Conservation (phyloP, 2,888 invertebrate genomes). For the Pollenia amentaria region DNA sequence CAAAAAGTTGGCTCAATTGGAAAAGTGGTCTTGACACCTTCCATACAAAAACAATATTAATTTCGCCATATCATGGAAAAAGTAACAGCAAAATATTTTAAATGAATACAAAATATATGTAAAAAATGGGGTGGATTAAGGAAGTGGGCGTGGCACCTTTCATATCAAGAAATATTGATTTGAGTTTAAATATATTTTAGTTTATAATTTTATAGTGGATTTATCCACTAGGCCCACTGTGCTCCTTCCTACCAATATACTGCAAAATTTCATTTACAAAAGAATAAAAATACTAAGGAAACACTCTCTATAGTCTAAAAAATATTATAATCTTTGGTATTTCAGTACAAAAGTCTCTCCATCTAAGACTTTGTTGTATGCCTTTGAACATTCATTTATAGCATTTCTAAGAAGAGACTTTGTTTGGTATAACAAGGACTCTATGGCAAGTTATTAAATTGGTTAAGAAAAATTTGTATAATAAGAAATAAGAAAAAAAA, state of each 20-base stretch:
- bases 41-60: too few relatives aligned
- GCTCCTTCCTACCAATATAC: too few relatives aligned
- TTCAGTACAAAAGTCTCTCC: not conserved
- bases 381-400: not conserved
- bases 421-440: constrained; percentile 40
- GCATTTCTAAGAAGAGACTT: not conserved
- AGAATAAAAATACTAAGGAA: not conserved
- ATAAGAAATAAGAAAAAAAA: not conserved
- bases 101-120: too few relatives aligned
- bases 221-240: not conserved
- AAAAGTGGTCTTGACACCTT: too few relatives aligned
- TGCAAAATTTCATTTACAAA: not conserved
- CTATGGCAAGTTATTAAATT: constrained; percentile 41
- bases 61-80: too few relatives aligned
- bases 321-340: constrained; percentile 26
- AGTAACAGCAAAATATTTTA: too few relatives aligned
- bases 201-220: too few relatives aligned
- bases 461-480: not conserved
- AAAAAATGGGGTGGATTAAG: too few relatives aligned
- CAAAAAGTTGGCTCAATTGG: too few relatives aligned
- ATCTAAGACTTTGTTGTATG: not conserved
- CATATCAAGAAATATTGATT: too few relatives aligned
- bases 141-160: too few relatives aligned
- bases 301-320: not conserved
- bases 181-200: too few relatives aligned